Conservation (phyloP, 2,797 vertebrate genomes). For the Gobionotothen gibberifrons region DNA sequence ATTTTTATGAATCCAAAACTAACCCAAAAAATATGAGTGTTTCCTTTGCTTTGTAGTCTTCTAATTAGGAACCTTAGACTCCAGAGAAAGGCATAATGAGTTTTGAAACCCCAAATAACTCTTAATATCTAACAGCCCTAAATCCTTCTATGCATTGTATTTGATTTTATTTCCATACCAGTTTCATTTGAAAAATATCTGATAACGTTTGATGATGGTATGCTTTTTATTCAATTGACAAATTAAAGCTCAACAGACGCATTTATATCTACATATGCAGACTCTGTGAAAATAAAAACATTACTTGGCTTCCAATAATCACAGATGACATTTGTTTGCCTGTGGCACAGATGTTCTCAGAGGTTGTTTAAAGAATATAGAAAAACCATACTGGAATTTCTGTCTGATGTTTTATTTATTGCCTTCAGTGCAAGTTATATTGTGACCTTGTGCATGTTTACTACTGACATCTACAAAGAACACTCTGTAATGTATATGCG, state of each 20-base stretch:
- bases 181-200: constrained; percentile 12
- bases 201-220: not conserved
- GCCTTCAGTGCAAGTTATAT: constrained; percentile 3
- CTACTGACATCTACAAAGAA: constrained; percentile 18
- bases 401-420: constrained; percentile 27
- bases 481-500: constrained; percentile 28
- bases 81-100: constrained; percentile 40
- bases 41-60: constrained; percentile 34
- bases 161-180: constrained; percentile 25
- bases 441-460: constrained; percentile 31
- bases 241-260: not conserved
- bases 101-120: constrained; percentile 48
- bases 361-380: constrained; percentile 19
- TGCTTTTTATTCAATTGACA: not conserved
- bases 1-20: not conserved
- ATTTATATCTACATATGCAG: not conserved
- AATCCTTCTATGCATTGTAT: constrained; percentile 27
- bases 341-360: constrained; percentile 19
- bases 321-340: constrained; percentile 1
- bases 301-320: not conserved
- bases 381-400: constrained; percentile 15
- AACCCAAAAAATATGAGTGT: constrained; percentile 12
- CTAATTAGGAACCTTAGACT: constrained; percentile 45
- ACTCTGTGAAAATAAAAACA: not conserved
- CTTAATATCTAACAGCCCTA: constrained; percentile 26